Evolutionary conservation across 2,113 vertebrate genomes (phyloP).

Genomic region (Meleagris gallopavo): DNA sequence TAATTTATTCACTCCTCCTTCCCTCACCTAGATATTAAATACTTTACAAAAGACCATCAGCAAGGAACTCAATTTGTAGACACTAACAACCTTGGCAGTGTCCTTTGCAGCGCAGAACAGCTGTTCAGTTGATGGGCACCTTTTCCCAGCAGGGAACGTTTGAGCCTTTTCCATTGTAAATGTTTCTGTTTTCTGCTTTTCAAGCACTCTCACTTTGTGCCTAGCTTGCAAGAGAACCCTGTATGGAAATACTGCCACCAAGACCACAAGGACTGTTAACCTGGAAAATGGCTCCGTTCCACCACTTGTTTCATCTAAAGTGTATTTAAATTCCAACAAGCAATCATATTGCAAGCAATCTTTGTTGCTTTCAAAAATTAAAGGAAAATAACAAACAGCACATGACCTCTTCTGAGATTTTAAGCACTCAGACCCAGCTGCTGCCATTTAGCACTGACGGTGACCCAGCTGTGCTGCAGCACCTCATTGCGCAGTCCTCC

Average conservation of each 20-base stretch:
- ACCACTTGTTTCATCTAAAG: neutral
- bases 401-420: neutral
- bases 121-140: constrained; percentile 30
- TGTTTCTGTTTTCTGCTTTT: constrained; percentile 1
- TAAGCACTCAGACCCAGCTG: neutral
- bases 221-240: neutral
- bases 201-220: neutral
- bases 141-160: neutral
- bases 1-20: constrained; percentile 34
- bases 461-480: neutral
- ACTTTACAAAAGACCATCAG: constrained; percentile 8
- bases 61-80: neutral
- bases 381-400: neutral
- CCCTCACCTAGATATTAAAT: constrained; percentile 42
- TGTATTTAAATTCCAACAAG: neutral
- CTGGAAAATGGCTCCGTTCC: neutral
- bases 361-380: neutral
- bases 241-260: neutral
- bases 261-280: neutral
- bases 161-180: neutral
- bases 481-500: neutral
- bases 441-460: neutral
- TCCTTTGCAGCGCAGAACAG: constrained; percentile 38
- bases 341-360: neutral
- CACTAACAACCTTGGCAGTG: constrained; percentile 38